Conservation (phyloP, 2,797 vertebrate genomes). For the Cossypha heuglini region DNA sequence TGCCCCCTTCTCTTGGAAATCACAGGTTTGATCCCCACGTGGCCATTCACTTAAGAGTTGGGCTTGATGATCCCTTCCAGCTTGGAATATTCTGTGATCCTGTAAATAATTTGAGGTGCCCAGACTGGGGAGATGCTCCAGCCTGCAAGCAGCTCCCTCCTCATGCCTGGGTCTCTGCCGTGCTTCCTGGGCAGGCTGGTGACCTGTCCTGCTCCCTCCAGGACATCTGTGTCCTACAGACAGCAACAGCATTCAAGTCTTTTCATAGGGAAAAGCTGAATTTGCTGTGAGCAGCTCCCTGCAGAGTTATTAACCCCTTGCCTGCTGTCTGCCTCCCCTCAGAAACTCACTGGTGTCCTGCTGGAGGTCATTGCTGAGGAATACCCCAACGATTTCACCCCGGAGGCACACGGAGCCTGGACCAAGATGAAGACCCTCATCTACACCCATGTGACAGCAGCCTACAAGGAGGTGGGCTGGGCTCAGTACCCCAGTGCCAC, state of each 20-base stretch:
- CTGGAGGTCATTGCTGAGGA: slow-evolving; percentile 91
- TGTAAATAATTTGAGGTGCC: not conserved
- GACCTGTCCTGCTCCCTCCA: not conserved
- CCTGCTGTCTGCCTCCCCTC: not conserved
- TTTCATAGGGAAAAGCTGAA: not conserved
- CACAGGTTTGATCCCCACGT: not conserved
- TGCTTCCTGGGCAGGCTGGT: not conserved
- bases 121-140: not conserved
- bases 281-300: not conserved
- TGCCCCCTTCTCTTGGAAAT: not conserved
- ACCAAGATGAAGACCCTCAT: slow-evolving; percentile 88
- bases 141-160: not conserved
- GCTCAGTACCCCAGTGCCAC: slow-evolving; percentile 85
- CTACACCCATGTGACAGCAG: slow-evolving; percentile 90
- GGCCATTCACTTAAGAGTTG: not conserved
- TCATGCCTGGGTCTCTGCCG: rapidly evolving
- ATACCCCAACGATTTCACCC: slow-evolving; percentile 87
- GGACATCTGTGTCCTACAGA: rapidly evolving
- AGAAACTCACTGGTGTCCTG: slow-evolving; percentile 91
- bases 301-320: not conserved
- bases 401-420: slow-evolving; percentile 90
- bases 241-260: rapidly evolving
- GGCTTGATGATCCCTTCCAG: not conserved
- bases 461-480: slow-evolving; percentile 96
- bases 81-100: not conserved